Percentiles rank a stretch among this genome's conserved stretches.
Conservation (phyloP, 2,888 invertebrate species). For the Petrolisthes manimaculis region DNA sequence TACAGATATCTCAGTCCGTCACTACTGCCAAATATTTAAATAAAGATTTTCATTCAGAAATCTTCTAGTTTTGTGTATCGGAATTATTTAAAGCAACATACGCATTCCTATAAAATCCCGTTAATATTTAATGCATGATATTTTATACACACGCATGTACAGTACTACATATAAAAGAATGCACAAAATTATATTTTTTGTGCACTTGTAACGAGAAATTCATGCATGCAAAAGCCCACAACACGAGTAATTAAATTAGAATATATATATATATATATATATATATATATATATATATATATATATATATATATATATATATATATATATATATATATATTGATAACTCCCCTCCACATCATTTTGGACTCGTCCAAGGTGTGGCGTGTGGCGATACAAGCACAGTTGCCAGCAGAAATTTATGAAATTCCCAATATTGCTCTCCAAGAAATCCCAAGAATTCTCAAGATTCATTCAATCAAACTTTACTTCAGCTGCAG, state of each 20-base stretch:
- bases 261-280: slow-evolving; percentile 20
- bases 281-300: slow-evolving; percentile 31
- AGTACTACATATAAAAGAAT: not conserved
- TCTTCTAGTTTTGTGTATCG: too few species aligned
- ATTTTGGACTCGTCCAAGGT: slow-evolving; percentile 40
- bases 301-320: slow-evolving; percentile 33
- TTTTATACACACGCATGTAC: too few species aligned
- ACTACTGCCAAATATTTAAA: too few species aligned
- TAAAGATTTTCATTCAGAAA: too few species aligned
- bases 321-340: slow-evolving; percentile 2
- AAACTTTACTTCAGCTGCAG: too few species aligned
- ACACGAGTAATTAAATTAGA: not conserved
- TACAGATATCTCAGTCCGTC: too few species aligned
- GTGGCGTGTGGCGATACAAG: slow-evolving; percentile 7
- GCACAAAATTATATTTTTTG: not conserved
- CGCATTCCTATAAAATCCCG: not conserved
- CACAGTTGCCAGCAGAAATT: too few species aligned
- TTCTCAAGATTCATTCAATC: too few species aligned
- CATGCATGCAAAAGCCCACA: not conserved
- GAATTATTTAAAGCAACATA: not conserved
- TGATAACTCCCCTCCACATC: slow-evolving; percentile 7
- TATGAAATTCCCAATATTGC: too few species aligned
- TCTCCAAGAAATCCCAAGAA: too few species aligned
- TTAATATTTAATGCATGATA: not conserved
- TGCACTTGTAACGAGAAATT: not conserved